A percentile compares a stretch with the other conserved stretches of the same genome.
These are phyloP conservation scores for Drosophila persimilis DNA, from an alignment of 1,140 invertebrate species.

Conservation along the genomic window DNA sequence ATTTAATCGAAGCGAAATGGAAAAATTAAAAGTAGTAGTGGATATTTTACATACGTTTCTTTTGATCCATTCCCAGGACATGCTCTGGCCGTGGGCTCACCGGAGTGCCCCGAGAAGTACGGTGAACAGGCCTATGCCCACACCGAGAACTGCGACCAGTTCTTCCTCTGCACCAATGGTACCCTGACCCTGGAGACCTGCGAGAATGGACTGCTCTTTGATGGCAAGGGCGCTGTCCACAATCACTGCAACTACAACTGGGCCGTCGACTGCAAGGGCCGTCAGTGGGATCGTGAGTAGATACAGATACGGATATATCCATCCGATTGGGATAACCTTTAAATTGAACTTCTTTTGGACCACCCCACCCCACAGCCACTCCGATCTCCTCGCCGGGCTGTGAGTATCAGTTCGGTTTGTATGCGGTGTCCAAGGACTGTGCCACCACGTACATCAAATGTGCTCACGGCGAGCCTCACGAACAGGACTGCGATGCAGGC, in stretches of 20 bases:
- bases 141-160: slow-evolving; percentile 92
- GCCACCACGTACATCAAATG: slow-evolving; percentile 94
- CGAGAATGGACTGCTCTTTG: slow-evolving; percentile 95
- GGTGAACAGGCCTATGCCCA: slow-evolving; percentile 92
- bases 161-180: slow-evolving; percentile 95
- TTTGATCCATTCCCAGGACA: slow-evolving; percentile 54
- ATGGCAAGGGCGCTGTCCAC: slow-evolving; percentile 93
- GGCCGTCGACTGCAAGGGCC: slow-evolving; percentile 94
- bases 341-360: background rate
- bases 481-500: slow-evolving; percentile 92
- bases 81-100: slow-evolving; percentile 70
- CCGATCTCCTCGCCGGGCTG: slow-evolving; percentile 91
- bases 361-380: slow-evolving; percentile 85
- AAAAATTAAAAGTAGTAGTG: no score
- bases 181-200: slow-evolving; percentile 94
- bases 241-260: slow-evolving; percentile 97
- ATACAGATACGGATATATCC: background rate
- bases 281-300: slow-evolving; percentile 90
- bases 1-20: no score
- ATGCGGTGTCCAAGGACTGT: slow-evolving; percentile 90
- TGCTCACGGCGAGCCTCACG: slow-evolving; percentile 90
- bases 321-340: background rate
- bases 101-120: slow-evolving; percentile 87
- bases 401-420: slow-evolving; percentile 94
- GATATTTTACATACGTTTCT: no score